phyloP scores from a whole-genome alignment of 92 coral and sea anemone genomes.

The Parazoanthus atlanticus region DNA sequence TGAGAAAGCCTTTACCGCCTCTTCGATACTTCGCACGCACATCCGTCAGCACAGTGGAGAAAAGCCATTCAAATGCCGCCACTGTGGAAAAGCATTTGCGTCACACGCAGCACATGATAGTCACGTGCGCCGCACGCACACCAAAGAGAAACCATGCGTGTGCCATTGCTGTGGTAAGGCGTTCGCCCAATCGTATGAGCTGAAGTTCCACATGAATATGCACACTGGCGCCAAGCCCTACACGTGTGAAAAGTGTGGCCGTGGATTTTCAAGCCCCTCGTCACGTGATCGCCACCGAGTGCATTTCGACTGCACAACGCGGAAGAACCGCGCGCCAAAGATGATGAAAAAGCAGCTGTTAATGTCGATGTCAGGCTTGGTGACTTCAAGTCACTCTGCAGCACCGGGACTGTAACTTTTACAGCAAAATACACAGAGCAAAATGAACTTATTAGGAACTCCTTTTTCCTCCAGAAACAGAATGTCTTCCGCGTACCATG shows the following conservation, averaged over 20 bases:
- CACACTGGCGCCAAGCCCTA: conserved; percentile 99
- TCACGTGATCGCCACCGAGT: conserved; percentile 84
- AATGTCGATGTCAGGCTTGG: neutral
- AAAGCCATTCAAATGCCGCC: conserved; percentile 96
- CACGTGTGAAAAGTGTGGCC: conserved; percentile 98
- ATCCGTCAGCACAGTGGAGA: conserved; percentile 98
- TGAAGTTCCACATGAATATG: conserved; percentile 98
- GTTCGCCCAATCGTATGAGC: conserved; percentile 96
- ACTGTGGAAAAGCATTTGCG: conserved; percentile 97
- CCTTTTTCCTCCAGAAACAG: too few relatives aligned
- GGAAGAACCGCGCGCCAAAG: conserved; percentile 49
- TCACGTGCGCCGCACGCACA: conserved; percentile 99
- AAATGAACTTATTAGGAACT: too few relatives aligned
- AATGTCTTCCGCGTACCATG: too few relatives aligned
- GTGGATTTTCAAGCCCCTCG: conserved; percentile 94
- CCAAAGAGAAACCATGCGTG: conserved; percentile 99
- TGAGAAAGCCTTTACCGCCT: conserved; percentile 93
- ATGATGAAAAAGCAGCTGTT: conserved; percentile 40
- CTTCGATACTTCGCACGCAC: conserved; percentile 97
- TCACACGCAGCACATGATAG: conserved; percentile 99
- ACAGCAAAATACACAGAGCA: too few relatives aligned
- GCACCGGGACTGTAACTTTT: too few relatives aligned
- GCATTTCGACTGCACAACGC: conserved; percentile 83
- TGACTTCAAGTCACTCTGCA: conserved; percentile 1
- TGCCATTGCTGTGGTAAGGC: conserved; percentile 98